Evolutionary conservation across 2,113 vertebrate genomes (phyloP), one percentile per base, ranked within the genome.

Genomic region (Datnioides undecimradiatus): DNA sequence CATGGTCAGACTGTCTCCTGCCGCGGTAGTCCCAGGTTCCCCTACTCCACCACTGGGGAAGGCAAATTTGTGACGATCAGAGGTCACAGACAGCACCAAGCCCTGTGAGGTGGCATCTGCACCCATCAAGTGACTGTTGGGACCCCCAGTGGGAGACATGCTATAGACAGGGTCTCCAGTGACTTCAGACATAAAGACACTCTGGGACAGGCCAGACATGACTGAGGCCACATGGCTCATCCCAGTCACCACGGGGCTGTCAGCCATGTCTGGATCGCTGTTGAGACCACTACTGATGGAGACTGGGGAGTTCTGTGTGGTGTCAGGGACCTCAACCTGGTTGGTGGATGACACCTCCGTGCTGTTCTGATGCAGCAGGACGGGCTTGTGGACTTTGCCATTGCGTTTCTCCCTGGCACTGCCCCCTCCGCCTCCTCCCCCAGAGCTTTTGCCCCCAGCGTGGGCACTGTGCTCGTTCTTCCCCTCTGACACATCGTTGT

Each of bases 271-370:
- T 0, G 98, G 97, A 80, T 99, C 98, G 0, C 98, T 99, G 91
- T 99, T 99, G 70, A 99, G 95, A 45, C 98, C 98, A 3, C 98
- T 99, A 96, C 97, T 99, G 95, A 99, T 99, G 93, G 97, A 99
- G 79, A 99, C 98, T 0, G 98, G 98, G 51, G 98, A 99, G 91
- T 98, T 99, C 94, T 99, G 98, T 8, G 98, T 99, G 2, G 98
- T 99, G 94, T 99, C 98, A 0, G 98, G 98, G 23, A 99, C 98
- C 89, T 99, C 98, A 74, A 99, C 97, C 93, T 99, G 98, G 92
- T 99, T 99, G 92, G 97, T 98, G 63, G 98, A 99, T 40, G 98
- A 97, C 62, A 99, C 98, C 93, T 99, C 98, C 0, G 97, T 97
- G 95, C 98, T 99, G 93, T 96, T 99, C 93, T 99, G 98, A 88